These are phyloP conservation scores for Dione juno DNA, from an alignment of 2,888 invertebrate genomes.

Conservation along the genomic window DNA sequence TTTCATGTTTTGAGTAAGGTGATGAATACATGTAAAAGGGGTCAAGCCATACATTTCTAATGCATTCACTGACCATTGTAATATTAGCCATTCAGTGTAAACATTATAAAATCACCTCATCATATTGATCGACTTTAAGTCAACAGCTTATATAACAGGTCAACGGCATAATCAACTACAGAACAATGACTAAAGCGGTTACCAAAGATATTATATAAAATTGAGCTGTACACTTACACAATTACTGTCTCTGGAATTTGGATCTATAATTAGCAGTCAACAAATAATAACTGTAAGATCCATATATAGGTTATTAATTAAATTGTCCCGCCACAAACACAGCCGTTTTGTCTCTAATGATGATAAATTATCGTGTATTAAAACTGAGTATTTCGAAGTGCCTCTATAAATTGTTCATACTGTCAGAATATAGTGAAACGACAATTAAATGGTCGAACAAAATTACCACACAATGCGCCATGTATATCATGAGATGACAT, in stretches of 20 bases:
- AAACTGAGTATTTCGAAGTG: constrained; percentile 72
- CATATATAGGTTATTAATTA: constrained; percentile 16
- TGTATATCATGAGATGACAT: constrained; percentile 79
- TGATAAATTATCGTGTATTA: constrained; percentile 70
- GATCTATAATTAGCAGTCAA: neutral
- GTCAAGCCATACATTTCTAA: constrained; percentile 38
- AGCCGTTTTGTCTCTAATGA: constrained; percentile 58
- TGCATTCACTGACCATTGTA: constrained; percentile 37
- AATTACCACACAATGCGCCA: constrained; percentile 81
- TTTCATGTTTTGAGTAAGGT: constrained; percentile 20
- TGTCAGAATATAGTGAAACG: constrained; percentile 74
- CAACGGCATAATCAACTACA: constrained; percentile 20
- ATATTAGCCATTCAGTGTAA: constrained; percentile 44
- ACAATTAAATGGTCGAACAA: constrained; percentile 76
- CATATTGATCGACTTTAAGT: constrained; percentile 33
- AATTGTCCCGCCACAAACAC: constrained; percentile 22
- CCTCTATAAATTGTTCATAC: constrained; percentile 76
- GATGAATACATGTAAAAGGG: constrained; percentile 39
- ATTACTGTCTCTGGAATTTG: neutral
- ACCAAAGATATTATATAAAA: neutral
- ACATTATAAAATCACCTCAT: constrained; percentile 43
- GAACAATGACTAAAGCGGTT: constrained; percentile 2
- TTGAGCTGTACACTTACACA: neutral
- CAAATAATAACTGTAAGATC: neutral
- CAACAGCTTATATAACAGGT: constrained; percentile 37